Conservation (phyloP, 2,888 invertebrate genomes). For the Drosophila planitibia region DNA sequence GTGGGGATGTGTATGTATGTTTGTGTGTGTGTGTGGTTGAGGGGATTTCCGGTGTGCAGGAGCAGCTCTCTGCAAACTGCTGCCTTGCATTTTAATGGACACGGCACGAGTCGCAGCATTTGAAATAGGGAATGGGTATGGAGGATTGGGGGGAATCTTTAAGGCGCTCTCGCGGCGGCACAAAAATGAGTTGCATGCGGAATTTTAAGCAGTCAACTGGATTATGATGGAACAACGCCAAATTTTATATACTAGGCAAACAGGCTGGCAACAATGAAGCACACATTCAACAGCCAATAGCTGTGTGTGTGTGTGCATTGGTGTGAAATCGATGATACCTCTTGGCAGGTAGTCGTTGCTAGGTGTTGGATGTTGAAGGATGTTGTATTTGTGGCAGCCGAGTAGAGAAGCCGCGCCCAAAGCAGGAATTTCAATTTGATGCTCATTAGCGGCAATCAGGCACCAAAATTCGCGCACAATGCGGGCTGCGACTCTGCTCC, state of each 20-base stretch:
- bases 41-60: slow-evolving; percentile 49
- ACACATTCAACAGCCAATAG: background rate
- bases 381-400: background rate
- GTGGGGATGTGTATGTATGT: background rate
- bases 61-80: slow-evolving; percentile 14
- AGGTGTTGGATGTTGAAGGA: background rate
- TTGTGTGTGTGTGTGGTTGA: slow-evolving; percentile 3
- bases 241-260: slow-evolving; percentile 56
- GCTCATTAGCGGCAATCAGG: slow-evolving; percentile 73
- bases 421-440: slow-evolving; percentile 73
- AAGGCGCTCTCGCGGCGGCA: slow-evolving; percentile 44
- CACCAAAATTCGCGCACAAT: slow-evolving; percentile 41
- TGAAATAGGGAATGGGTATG: background rate
- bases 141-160: slow-evolving; percentile 4
- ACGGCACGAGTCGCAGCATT: slow-evolving; percentile 11
- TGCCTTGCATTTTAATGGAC: slow-evolving; percentile 59
- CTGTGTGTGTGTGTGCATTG: slow-evolving; percentile 18
- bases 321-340: slow-evolving; percentile 54
- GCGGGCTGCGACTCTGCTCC: slow-evolving; percentile 23
- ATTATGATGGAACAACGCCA: slow-evolving; percentile 55
- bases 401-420: slow-evolving; percentile 20
- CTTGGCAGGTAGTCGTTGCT: background rate
- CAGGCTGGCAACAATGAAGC: slow-evolving; percentile 7
- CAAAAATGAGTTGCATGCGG: slow-evolving; percentile 47
- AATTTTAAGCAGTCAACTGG: slow-evolving; percentile 66